Conservation (phyloP, 53 echinoderm and acorn worm genomes). For the Patiria pectinifera region DNA sequence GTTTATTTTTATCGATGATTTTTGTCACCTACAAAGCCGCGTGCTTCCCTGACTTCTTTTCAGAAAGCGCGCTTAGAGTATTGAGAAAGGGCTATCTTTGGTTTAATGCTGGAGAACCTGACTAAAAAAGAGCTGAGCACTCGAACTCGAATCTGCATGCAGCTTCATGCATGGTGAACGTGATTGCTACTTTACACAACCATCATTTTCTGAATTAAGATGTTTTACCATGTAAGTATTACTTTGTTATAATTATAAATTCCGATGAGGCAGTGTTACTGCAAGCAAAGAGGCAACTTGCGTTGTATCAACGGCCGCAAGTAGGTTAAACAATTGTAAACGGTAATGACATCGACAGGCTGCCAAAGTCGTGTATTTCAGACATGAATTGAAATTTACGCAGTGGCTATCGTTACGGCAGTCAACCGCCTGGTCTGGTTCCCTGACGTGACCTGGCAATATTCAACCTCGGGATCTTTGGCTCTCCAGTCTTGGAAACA, state of each 20-base stretch:
- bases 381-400: background rate
- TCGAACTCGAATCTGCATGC: no score
- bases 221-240: constrained; percentile 52
- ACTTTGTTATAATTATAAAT: background rate
- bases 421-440: no score
- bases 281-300: background rate
- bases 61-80: background rate
- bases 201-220: background rate
- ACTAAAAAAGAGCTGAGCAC: background rate
- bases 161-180: no score
- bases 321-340: no score
- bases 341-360: background rate
- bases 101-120: background rate
- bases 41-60: background rate
- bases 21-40: background rate
- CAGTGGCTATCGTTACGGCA: background rate
- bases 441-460: no score
- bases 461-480: no score
- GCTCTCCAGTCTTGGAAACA: no score
- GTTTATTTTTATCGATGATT: background rate
- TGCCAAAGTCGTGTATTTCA: constrained; percentile 33
- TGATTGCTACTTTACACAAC: background rate
- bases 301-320: background rate
- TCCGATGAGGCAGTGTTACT: background rate
- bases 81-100: background rate